Percentiles rank a stretch among this genome's conserved stretches.
Evolutionary conservation across 2,113 vertebrate genomes (phyloP).

Genomic region (Cyprinodon tularosa): DNA sequence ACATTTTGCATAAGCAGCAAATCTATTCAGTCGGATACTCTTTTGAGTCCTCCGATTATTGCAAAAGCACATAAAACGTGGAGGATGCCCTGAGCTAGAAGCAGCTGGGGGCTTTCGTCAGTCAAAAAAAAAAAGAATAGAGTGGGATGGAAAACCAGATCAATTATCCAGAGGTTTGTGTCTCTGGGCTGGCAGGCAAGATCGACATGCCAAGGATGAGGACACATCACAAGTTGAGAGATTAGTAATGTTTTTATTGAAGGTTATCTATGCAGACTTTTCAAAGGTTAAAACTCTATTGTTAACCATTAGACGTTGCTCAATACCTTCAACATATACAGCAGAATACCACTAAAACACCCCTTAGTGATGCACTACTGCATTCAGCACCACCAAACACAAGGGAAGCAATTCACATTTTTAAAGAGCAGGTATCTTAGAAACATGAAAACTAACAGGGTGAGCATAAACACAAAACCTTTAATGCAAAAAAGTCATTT

Average conservation of each 20-base stretch:
- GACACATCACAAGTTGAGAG: slow-evolving; percentile 51
- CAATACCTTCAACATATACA: slow-evolving; percentile 41
- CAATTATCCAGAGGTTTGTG: slow-evolving; percentile 59
- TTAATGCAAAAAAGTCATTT: background rate
- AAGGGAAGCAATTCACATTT: slow-evolving; percentile 19
- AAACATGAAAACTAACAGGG: slow-evolving; percentile 1
- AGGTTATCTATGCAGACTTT: slow-evolving; percentile 62
- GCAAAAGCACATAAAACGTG: slow-evolving; percentile 28
- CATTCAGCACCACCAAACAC: slow-evolving; percentile 29
- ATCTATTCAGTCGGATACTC: slow-evolving; percentile 27
- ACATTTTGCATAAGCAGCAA: slow-evolving; percentile 8
- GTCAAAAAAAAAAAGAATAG: slow-evolving; percentile 38
- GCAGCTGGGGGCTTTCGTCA: slow-evolving; percentile 34
- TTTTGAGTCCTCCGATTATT: slow-evolving; percentile 40
- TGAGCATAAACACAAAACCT: background rate
- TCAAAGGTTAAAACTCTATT: slow-evolving; percentile 52
- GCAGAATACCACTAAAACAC: slow-evolving; percentile 32
- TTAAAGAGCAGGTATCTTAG: slow-evolving; percentile 1
- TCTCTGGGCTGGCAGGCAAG: slow-evolving; percentile 60
- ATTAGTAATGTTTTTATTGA: slow-evolving; percentile 55
- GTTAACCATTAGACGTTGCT: slow-evolving; percentile 46
- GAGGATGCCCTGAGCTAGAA: slow-evolving; percentile 21
- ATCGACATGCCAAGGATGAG: slow-evolving; percentile 49
- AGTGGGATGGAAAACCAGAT: slow-evolving; percentile 55
- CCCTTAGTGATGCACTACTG: slow-evolving; percentile 32